Evolutionary conservation across 2,888 invertebrate genomes (phyloP), one percentile per base, ranked within the genome.

Genomic region (Eilema sororculum): DNA sequence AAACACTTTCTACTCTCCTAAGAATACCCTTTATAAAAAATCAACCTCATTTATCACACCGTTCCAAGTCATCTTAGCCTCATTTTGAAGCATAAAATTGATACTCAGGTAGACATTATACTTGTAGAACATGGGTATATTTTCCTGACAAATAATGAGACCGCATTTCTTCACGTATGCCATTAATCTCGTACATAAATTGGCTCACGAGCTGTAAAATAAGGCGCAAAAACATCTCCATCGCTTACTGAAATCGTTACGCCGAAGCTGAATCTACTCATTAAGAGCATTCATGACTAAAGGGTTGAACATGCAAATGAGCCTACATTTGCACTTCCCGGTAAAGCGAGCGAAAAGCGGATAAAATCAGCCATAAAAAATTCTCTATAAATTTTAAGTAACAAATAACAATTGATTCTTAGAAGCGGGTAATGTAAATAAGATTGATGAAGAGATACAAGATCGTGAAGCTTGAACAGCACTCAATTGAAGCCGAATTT

Each of bases 171-270:
- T 60, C 68, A 57, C 72, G 69, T 74, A 30, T 64, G 58, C 69
- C 65, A 80, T 81, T 82, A 82, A 79, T 82, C 77, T 82, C 58
- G 28, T 59, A 74, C 73, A 78, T 82, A 80, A 77, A 82, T 80
- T 79, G 79, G 72, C 71, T 60, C 72, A 71, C 63, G 76, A 76
- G 71, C 76, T 81, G 79, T 79, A 77, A 82, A 80, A 81, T 82
- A 80, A 80, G 73, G 77, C 56, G 73, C 72, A 79, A 82, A 82
- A 80, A 82, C 72, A 76, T 77, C 72, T 77, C 60, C 72, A 73
- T 71, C 33, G 58, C 28, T 65, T 30, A 57, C 57, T 30, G 25
- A 73, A 81, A 82, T 73, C 73, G 74, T 72, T 79, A 33, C 73
- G 59, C 52, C 56, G 67, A 67, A 77, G 68, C 77, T 72, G 64